These are phyloP conservation scores for Arbacia lixula DNA, from an alignment of 53 echinoderm and acorn worm species.

Conservation along the genomic window DNA sequence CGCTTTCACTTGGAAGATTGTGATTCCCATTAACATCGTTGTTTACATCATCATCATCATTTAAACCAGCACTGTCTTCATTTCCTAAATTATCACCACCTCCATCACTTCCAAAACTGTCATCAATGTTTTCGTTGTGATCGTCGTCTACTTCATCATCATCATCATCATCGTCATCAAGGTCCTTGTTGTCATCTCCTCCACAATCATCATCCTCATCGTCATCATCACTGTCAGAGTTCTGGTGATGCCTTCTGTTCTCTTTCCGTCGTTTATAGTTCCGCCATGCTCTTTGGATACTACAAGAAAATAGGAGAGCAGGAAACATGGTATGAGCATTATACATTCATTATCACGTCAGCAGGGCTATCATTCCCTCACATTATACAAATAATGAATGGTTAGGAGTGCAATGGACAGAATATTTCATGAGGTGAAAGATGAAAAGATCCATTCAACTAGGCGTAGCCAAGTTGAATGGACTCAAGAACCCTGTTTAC, in stretches of 20 bases:
- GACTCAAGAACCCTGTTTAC: too few species aligned
- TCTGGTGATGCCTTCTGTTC: not conserved
- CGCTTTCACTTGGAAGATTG: not conserved
- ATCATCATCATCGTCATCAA: slow-evolving; percentile 56
- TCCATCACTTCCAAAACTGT: too few species aligned
- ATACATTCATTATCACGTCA: too few species aligned
- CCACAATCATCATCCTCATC: slow-evolving; percentile 52
- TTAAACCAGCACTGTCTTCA: not conserved
- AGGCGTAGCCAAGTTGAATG: too few species aligned
- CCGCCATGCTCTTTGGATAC: slow-evolving; percentile 94
- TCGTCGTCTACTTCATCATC: slow-evolving; percentile 51
- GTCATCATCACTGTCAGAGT: slow-evolving; percentile 24
- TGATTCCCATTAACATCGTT: slow-evolving; percentile 44
- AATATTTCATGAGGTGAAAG: too few species aligned
- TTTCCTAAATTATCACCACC: not conserved
- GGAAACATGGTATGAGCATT: too few species aligned
- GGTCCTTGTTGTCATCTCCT: slow-evolving; percentile 29
- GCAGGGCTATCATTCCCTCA: too few species aligned
- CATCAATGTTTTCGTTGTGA: slow-evolving; percentile 38
- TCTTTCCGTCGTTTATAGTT: slow-evolving; percentile 60
- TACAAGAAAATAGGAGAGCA: slow-evolving; percentile 54
- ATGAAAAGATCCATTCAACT: too few species aligned
- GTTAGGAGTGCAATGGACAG: too few species aligned
- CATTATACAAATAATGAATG: too few species aligned
- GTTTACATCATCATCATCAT: slow-evolving; percentile 25